These are phyloP conservation scores for Ochotona curzoniae DNA, from an alignment of 2,113 vertebrate species.

Conservation along the genomic window DNA sequence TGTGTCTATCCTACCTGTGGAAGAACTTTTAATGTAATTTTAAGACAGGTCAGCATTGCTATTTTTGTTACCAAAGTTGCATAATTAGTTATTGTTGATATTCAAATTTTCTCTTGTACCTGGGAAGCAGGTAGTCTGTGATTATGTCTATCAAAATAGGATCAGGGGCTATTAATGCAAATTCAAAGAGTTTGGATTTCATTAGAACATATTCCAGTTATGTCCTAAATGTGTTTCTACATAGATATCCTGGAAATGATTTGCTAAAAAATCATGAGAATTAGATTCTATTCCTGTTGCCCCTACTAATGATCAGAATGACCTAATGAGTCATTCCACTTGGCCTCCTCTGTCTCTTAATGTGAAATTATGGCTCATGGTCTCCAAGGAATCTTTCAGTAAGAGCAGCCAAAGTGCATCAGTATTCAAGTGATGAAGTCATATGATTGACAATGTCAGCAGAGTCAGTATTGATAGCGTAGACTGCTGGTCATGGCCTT, in stretches of 20 bases:
- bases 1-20: background rate
- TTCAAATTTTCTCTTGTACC: background rate
- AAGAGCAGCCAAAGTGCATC: too few species aligned
- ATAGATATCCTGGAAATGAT: constrained; percentile 6
- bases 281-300: background rate
- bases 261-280: background rate
- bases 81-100: constrained; percentile 17
- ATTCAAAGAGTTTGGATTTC: background rate
- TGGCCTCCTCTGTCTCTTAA: background rate
- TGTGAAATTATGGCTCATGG: background rate
- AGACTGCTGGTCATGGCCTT: background rate
- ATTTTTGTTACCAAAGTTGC: background rate
- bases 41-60: background rate
- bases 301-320: background rate
- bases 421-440: background rate
- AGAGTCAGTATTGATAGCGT: background rate
- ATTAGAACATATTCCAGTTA: background rate
- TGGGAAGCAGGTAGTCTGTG: background rate
- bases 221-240: background rate
- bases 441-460: background rate
- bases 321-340: background rate
- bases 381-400: background rate
- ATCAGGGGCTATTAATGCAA: background rate
- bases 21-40: background rate
- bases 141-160: background rate